These are phyloP conservation scores for Paraescarpia echinospica DNA, from an alignment of 1,140 invertebrate species.

Conservation along the genomic window DNA sequence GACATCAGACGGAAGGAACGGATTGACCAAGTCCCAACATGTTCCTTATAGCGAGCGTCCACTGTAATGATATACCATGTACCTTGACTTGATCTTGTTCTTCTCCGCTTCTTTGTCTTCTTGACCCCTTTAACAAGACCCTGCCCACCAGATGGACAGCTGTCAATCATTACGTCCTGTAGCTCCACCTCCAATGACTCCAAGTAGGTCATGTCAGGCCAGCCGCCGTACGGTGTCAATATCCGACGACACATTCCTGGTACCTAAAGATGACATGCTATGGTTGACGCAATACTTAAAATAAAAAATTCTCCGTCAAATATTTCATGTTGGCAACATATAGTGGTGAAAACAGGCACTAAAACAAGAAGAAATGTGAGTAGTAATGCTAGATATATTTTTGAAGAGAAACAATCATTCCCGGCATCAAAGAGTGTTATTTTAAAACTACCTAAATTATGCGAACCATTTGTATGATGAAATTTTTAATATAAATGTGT, in stretches of 20 bases:
- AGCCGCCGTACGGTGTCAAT: constrained; percentile 67
- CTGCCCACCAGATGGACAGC: constrained; percentile 15
- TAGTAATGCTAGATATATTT: too few species aligned
- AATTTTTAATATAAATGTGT: background rate
- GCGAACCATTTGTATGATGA: too few species aligned
- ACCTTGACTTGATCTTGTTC: constrained; percentile 1
- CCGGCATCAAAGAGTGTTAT: too few species aligned
- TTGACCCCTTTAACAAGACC: constrained; percentile 33
- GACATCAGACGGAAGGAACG: too few species aligned
- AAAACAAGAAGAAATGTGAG: too few species aligned
- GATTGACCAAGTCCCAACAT: too few species aligned
- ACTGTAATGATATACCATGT: background rate
- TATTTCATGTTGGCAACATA: background rate
- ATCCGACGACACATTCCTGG: constrained; percentile 60
- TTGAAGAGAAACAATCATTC: too few species aligned
- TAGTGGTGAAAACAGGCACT: too few species aligned
- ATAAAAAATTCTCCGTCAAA: background rate
- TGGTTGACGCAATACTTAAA: background rate
- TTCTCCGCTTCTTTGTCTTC: background rate
- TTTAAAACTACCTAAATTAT: too few species aligned
- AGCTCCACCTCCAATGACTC: constrained; percentile 54
- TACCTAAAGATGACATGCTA: constrained; percentile 36
- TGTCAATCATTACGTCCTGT: background rate
- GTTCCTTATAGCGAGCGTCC: too few species aligned
- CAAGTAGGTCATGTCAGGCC: constrained; percentile 63